Base-by-base conservation (phyloP, 2,888 invertebrate species). In the Melitaea athalia region DNA sequence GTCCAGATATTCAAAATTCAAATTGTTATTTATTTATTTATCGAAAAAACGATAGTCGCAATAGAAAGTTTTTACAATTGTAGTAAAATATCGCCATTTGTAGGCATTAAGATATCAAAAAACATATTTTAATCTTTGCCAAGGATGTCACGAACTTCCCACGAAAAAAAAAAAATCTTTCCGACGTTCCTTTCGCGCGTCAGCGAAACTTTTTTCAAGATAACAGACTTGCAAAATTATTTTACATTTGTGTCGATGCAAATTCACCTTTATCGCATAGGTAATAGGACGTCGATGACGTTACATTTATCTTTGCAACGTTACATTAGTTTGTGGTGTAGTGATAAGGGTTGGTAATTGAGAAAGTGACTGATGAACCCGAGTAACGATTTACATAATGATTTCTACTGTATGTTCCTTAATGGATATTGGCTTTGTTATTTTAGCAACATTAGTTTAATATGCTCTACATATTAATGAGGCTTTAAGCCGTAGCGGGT, bases 331-430 rank as follows among this genome's bases (percentile, higher is more conserved):
- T 73, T 76, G 81, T 80, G 57, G 81, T 81, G 77, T 77, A 78
- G 76, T 80, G 87, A 87, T 86, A 86, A 86, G 85, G 76, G 78
- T 74, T 69, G 79, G 82, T 84, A 85, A 86, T 86, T 84, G 83
- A 78, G 81, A 78, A 80, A 79, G 84, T 87, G 87, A 87, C 81
- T 85, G 83, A 87, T 86, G 87, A 83, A 82, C 81, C 74, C 72
- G 75, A 74, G 68, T 70, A 62, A 63, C 53, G 78, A 83, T 87
- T 88, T 85, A 84, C 86, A 87, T 88, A 85, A 82, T 79, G 77
- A 78, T 70, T 76, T 71, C 57, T 8, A 38, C 5, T 62, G 60
- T 59, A 33, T 38, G 50, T 52, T 47, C 17, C 47, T 50, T 24
- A 47, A 60, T 64, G 55, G 47, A 59, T 59, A 49, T 59, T 59